Evolutionary conservation across 2,797 vertebrate species (phyloP), one percentile per base, ranked within the genome.

Genomic region (Erethizon dorsatum): DNA sequence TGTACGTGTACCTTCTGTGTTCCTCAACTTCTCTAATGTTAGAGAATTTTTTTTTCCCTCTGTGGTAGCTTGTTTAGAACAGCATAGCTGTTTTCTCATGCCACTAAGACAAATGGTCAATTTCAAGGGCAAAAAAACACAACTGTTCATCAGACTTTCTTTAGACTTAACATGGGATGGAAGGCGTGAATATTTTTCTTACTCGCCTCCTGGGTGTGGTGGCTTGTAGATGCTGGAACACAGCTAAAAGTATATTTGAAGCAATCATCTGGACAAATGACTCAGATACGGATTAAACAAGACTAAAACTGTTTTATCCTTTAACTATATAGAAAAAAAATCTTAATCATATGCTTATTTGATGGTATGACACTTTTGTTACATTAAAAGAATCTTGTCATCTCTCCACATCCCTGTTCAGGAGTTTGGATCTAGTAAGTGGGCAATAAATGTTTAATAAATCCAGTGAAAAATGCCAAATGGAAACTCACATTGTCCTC

Each of bases 201-300:
- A 52, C 31, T 77, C 57, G 61, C 13, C 52, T 69, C 47, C 15
- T 12, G 20, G 67, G 22, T 26, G 6, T 31, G 2, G 13, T 57
- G 77, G 20, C 57, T 33, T 92, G 3, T 8, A 45, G 77, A 83
- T 61, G 33, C 61, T 57, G 11, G n/a, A 20, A 57, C 14, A 28
- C 26, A 41, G 69, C 50, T 67, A 80, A 63, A 37, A 65, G 20
- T 20, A 2, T n/a, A 69, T 61, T 22, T 67, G 56, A 94, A 91
- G 28, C 31, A 67, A 73, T 67, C 50, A 83, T 33, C 47, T 45
- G 69, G 33, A n/a, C 33, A 89, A 41, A 71, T 67, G 63, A 86
- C 69, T 82, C 57, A 54, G 77, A 57, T 15, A 80, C 57, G 94
- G 69, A 83, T 41, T 57, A 87, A 95, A 90, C n/a, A 83, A 88